phyloP scores from a whole-genome alignment of 2,113 vertebrate genomes.

The Hippolais icterina region DNA sequence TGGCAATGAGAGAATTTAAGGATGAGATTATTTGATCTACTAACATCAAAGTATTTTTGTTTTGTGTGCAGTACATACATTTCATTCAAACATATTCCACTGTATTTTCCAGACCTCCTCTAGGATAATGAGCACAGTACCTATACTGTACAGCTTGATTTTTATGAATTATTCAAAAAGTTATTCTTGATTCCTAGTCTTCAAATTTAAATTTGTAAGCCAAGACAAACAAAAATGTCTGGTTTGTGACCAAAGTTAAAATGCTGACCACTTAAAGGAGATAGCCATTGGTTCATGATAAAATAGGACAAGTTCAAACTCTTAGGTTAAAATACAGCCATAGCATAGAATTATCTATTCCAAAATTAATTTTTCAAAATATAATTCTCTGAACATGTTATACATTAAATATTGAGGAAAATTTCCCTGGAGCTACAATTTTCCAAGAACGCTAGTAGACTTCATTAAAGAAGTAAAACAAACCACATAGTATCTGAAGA shows the following conservation, averaged over 20 bases:
- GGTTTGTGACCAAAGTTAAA: not conserved
- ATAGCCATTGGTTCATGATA: slow-evolving; percentile 10
- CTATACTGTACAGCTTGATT: not conserved
- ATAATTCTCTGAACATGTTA: slow-evolving; percentile 54
- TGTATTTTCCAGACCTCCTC: not conserved
- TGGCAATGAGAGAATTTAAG: slow-evolving; percentile 44
- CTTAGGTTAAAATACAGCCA: slow-evolving; percentile 44
- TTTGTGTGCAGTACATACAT: not conserved
- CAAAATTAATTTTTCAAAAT: slow-evolving; percentile 55
- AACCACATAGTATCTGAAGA: slow-evolving; percentile 40
- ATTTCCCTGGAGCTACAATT: slow-evolving; percentile 41
- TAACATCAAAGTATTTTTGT: not conserved
- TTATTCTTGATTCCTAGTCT: not conserved
- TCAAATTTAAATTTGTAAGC: slow-evolving; percentile 17
- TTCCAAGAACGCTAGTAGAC: slow-evolving; percentile 54
- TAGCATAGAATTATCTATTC: slow-evolving; percentile 48
- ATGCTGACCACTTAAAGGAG: slow-evolving; percentile 20
- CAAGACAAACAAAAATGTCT: slow-evolving; percentile 37
- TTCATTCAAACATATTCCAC: not conserved
- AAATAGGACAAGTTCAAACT: slow-evolving; percentile 49
- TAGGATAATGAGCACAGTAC: not conserved
- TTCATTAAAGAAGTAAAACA: slow-evolving; percentile 39
- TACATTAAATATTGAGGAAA: slow-evolving; percentile 42
- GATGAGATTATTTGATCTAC: not conserved
- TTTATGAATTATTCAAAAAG: not conserved